Evolutionary conservation across 64 coral and sea anemone genomes (phyloP), one percentile per base, ranked within the genome.

Genomic region (Acropora tenuis): DNA sequence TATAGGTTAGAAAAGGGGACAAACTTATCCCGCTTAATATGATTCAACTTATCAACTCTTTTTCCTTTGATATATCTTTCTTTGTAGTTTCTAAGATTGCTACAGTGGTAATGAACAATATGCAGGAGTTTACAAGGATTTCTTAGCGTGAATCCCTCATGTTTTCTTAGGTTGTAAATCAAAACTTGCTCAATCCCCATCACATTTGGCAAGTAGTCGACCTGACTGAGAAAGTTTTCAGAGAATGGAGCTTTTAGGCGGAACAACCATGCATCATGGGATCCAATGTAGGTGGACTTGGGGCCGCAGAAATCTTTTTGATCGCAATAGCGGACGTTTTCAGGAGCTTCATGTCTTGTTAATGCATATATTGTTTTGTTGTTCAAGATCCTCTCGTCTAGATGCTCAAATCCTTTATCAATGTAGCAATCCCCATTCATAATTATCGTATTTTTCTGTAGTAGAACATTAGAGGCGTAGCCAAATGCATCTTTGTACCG

Each of bases 201-300:
- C 11, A 98, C 78, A 63, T 98, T 85, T n/a, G 82, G 83, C 12
- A 78, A 68, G 67, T 90, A 95, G 72, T 95, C 59, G 17, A 91
- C 74, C 55, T 16, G 85, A 16, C 88, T n/a, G 1, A 98, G 69
- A 3, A 98, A 12, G n/a, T 78, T 42, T 45, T 18, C 43, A 48
- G 94, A 50, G 10, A 98, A 19, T 52, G 90, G 88, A 11, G 12
- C 79, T 4, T 87, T 46, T 17, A 95, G 77, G 18, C 90, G 60
- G 44, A 98, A 88, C 6, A 98, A 88, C 88, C 91, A 95, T 66
- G 90, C 94, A 93, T 98, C 96, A 48, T 98, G 96, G 47, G 96
- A 98, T 6, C 96, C 96, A 59, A 95, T 93, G 60, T 98, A 98
- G 18, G 63, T 88, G 6, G 90, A 76, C 16, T 46, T 85, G 13